phyloP scores from a whole-genome alignment of 2,113 vertebrate species.

The Gopherus flavomarginatus region DNA sequence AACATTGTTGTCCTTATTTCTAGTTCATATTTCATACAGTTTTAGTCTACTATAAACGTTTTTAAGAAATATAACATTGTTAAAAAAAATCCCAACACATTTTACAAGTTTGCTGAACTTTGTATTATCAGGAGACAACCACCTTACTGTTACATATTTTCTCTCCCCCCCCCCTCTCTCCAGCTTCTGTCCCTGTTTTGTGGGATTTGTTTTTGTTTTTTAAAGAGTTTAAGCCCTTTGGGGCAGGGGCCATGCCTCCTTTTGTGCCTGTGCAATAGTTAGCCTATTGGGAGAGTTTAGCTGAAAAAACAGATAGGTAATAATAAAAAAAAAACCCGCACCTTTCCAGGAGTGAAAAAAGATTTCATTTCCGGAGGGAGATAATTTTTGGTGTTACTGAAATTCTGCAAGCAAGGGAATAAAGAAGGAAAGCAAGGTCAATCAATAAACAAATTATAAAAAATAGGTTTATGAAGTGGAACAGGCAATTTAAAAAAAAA shows the following conservation, averaged over 20 bases:
- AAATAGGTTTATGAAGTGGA: not conserved
- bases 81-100: not conserved
- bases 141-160: not conserved
- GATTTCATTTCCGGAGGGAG: slow-evolving; percentile 98
- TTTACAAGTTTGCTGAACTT: not conserved
- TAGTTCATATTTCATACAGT: not conserved
- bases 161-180: no score
- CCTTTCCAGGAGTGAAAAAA: slow-evolving; percentile 98
- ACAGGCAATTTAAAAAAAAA: not conserved
- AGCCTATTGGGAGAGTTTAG: not conserved
- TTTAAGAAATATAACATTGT: not conserved
- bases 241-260: not conserved
- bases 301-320: not conserved
- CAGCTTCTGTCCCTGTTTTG: not conserved
- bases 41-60: not conserved
- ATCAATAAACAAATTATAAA: not conserved
- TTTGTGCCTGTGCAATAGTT: not conserved
- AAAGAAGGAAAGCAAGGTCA: not conserved
- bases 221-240: not conserved
- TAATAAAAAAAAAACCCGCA: slow-evolving; percentile 65
- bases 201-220: not conserved
- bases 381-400: slow-evolving; percentile 99
- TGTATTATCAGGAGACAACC: no score
- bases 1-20: not conserved
- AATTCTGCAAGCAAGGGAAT: slow-evolving; percentile 85